Evolutionary conservation across 2,113 vertebrate genomes (phyloP), one percentile per base, ranked within the genome.

Genomic region (Petromus typicus): DNA sequence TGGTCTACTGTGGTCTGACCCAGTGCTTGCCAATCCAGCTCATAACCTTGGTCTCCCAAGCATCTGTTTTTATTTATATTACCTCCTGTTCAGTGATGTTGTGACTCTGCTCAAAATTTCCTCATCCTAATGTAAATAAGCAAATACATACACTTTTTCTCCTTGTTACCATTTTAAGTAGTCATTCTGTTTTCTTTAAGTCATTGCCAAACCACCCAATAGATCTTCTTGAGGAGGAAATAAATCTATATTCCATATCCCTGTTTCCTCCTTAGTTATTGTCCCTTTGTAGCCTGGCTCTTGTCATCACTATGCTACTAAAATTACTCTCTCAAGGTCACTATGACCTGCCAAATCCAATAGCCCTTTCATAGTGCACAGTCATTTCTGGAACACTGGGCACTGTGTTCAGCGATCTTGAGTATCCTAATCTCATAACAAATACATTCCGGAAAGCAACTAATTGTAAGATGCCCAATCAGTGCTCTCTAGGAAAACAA

Each of bases 251-350:
- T 34, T 45, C 43, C 7, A 18, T 78, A n/a, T 16, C 14, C 17
- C 66, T 82, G 18, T 32, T 94, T 90, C 82, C 61, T 95, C 37
- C 59, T 79, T 48, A 51, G n/a, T 76, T 59, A 75, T 56, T 88
- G 1, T 75, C 96, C 23, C 27, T 20, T 85, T 2, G 3, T 43
- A 48, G 57, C 76, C 63, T 93, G 63, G 30, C 54, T 94, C 14
- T 37, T 83, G 43, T 83, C 83, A 59, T 78, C 64, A 40, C 48
- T 43, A 56, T 45, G 30, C 25, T 61, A 27, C 86, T 86, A 88
- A 96, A 95, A 90, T 93, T 95, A 87, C 14, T 85, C 64, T 95
- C 78, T 59, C 32, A 83, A 10, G 45, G 80, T 91, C 91, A 89
- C 30, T 18, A 45, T 16, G 32, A 32, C 0, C 10, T 85, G 56